Evolutionary conservation across 1,140 invertebrate species (phyloP), one percentile per base, ranked within the genome.

Genomic region (Drosophila persimilis): DNA sequence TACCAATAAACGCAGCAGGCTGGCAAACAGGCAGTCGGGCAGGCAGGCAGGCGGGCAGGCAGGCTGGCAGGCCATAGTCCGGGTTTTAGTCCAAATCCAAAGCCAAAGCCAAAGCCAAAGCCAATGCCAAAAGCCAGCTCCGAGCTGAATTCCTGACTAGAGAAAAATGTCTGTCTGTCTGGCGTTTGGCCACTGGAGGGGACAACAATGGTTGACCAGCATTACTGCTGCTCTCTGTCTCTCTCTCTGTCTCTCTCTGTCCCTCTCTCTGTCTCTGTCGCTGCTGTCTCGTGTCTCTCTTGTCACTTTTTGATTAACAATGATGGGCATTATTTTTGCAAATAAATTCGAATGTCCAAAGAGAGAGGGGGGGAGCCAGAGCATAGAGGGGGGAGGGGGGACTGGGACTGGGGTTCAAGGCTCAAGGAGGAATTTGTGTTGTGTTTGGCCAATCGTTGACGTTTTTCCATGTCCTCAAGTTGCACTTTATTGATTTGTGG

Each of bases 281-380:
- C 7, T 22, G 9, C 24, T 55, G 35, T 24, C 39, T 26, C n/a
- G 26, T 39, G 29, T 31, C 11, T 22, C 9, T 51, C 24, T 15
- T 41, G 55, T 61, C 56, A 53, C 48, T 35, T 62, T 84, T 77
- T 85, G 81, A 86, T 81, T 86, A 85, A 77, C 81, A 85, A 77
- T 85, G 81, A 81, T 85, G 77, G 84, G 81, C 81, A 85, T 85
- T 86, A 86, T 81, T 85, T 86, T 86, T 86, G 73, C 70, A 81
- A 85, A 86, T 86, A 86, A 85, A 80, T 65, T 80, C 72, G 45
- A 59, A 35, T 45, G 65, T 62, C 54, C 11, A 22, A 46, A 24
- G 24, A 24, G 41, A 46, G 8, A 17, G 11, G 15, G 41, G 52
- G 8, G 22, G 11, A 13, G 17, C 17, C 26, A 41, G 17, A 35